phyloP scores from a whole-genome alignment of 2,797 vertebrate species.

The Eulemur rubriventer region DNA sequence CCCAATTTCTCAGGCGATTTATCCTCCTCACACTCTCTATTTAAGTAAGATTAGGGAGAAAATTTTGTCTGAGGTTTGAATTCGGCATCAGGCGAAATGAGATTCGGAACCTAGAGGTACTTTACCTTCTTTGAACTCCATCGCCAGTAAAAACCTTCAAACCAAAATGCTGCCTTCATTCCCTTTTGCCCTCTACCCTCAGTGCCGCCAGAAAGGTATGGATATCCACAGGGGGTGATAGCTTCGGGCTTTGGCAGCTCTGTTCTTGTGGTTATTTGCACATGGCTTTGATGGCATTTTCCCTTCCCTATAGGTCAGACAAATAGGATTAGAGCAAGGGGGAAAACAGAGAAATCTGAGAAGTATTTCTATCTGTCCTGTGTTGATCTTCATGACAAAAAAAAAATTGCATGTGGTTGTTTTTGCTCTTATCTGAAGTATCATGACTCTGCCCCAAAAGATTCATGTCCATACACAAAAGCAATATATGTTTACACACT shows the following conservation, averaged over 20 bases:
- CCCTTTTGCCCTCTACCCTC: background rate
- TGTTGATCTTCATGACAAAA: background rate
- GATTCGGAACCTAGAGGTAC: background rate
- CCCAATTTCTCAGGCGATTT: background rate
- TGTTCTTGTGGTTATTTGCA: background rate
- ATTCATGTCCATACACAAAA: background rate
- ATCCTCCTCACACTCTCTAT: background rate
- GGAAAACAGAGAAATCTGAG: background rate
- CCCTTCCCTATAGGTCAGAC: background rate
- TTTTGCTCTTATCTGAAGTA: background rate
- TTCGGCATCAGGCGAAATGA: background rate
- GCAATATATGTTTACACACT: background rate
- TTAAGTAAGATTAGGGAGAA: background rate
- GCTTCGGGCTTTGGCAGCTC: fast-evolving
- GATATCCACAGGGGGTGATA: background rate
- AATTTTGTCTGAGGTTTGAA: constrained; percentile 26
- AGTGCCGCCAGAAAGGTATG: background rate
- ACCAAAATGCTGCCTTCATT: background rate
- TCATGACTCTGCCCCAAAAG: background rate
- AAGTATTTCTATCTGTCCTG: background rate
- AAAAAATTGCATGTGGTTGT: background rate
- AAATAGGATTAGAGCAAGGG: background rate
- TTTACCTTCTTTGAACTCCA: background rate
- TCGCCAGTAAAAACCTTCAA: background rate
- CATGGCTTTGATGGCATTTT: background rate